These are phyloP conservation scores for Hydrozoanthus tunicans DNA, from an alignment of 64 coral and sea anemone genomes.

Conservation along the genomic window DNA sequence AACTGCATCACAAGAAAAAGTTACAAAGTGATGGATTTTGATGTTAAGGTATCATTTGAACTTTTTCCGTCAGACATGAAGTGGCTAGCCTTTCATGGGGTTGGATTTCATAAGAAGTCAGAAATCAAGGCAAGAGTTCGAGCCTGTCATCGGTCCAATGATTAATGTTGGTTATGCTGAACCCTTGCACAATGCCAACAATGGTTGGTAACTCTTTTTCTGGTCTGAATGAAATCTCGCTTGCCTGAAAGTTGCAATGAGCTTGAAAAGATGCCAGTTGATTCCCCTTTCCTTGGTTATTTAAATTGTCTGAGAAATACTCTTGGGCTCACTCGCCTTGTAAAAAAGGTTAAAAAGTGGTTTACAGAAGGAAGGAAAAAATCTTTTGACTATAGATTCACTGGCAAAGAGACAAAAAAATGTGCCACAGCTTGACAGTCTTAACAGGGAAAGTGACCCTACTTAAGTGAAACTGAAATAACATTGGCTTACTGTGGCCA, in stretches of 20 bases:
- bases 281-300: slow-evolving; percentile 33
- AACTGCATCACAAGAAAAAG: slow-evolving; percentile 3
- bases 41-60: slow-evolving; percentile 58
- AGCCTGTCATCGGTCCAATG: slow-evolving; percentile 40
- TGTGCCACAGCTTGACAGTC: slow-evolving; percentile 51
- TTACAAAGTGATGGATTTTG: slow-evolving; percentile 35
- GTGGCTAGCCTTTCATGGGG: slow-evolving; percentile 10
- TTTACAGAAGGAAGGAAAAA: slow-evolving; percentile 52
- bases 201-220: slow-evolving; percentile 64
- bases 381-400: slow-evolving; percentile 64
- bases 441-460: slow-evolving; percentile 44
- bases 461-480: slow-evolving; percentile 24
- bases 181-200: slow-evolving; percentile 63
- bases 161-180: slow-evolving; percentile 48
- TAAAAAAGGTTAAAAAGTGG: slow-evolving; percentile 63
- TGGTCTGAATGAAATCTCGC: slow-evolving; percentile 37
- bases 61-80: slow-evolving; percentile 58
- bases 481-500: slow-evolving; percentile 61
- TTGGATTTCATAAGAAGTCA: slow-evolving; percentile 59
- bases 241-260: slow-evolving; percentile 16
- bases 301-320: slow-evolving; percentile 12
- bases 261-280: slow-evolving; percentile 12
- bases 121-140: slow-evolving; percentile 58
- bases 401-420: slow-evolving; percentile 74
- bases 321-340: slow-evolving; percentile 38